phyloP scores from a whole-genome alignment of 2,113 vertebrate genomes.

The Oryzias celebensis region DNA sequence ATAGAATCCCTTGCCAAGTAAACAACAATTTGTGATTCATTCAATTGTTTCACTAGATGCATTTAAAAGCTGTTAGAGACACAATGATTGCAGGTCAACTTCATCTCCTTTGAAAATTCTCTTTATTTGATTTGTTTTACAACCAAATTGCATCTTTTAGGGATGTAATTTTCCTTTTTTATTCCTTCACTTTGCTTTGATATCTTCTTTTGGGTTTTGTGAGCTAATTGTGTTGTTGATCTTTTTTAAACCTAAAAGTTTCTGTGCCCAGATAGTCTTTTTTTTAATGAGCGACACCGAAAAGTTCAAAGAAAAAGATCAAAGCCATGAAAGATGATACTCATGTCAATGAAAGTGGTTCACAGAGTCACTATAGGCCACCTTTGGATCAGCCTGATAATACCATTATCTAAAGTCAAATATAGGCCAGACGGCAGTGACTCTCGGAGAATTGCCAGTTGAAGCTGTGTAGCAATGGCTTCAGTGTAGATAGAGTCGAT shows the following conservation, averaged over 20 bases:
- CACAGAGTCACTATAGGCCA: slow-evolving; percentile 5
- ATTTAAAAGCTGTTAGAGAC: too few relatives aligned
- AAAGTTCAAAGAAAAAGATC: slow-evolving; percentile 34
- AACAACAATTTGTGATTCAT: not conserved
- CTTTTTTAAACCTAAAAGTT: slow-evolving; percentile 3
- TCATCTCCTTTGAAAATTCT: too few relatives aligned
- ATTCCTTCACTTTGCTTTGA: slow-evolving; percentile 8
- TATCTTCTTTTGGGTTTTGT: not conserved
- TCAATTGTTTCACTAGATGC: not conserved
- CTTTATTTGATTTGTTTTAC: not conserved
- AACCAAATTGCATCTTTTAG: not conserved
- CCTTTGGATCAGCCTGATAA: slow-evolving; percentile 6
- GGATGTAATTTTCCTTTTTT: not conserved
- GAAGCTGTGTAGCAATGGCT: not conserved
- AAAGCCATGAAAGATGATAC: slow-evolving; percentile 33
- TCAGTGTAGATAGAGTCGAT: not conserved
- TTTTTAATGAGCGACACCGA: slow-evolving; percentile 8
- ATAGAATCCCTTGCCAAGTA: too few relatives aligned
- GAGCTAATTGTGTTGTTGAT: slow-evolving; percentile 1
- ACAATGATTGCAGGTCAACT: too few relatives aligned
- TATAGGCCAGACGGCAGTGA: not conserved
- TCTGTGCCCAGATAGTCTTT: slow-evolving; percentile 20
- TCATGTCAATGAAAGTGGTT: slow-evolving; percentile 16
- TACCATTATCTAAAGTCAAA: slow-evolving; percentile 18
- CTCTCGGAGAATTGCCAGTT: slow-evolving; percentile 1